Percentiles rank a stretch among this genome's conserved stretches.
Conservation (phyloP, 2,113 vertebrate species). For the Piaya cayana region DNA sequence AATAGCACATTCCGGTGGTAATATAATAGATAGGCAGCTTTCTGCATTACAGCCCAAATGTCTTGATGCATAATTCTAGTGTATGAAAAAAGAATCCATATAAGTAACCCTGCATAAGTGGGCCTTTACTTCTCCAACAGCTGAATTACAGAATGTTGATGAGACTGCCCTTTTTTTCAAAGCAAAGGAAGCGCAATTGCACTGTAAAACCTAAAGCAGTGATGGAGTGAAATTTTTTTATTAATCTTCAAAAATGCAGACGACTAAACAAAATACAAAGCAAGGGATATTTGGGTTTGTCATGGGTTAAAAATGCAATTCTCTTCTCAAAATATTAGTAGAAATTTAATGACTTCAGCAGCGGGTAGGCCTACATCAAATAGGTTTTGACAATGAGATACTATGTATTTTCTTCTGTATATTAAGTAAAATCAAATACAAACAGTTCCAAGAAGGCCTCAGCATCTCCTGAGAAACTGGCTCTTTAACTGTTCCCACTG, state of each 20-base stretch:
- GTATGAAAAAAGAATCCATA: background rate
- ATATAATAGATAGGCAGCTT: constrained; percentile 52
- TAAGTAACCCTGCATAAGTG: constrained; percentile 41
- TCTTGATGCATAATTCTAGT: constrained; percentile 58
- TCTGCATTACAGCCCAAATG: constrained; percentile 55
- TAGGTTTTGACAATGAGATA: background rate
- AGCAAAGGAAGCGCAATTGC: background rate
- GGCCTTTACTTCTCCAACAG: constrained; percentile 56
- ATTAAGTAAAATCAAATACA: background rate
- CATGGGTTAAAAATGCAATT: background rate
- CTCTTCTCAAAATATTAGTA: background rate
- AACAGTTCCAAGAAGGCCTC: background rate
- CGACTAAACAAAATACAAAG: background rate
- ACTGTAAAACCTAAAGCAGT: background rate
- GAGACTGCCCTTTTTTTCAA: background rate
- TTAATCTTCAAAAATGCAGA: background rate
- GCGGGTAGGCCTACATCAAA: background rate
- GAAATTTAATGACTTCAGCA: background rate
- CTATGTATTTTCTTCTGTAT: background rate
- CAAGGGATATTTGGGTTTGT: background rate
- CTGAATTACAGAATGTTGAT: background rate
- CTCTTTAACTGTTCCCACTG: background rate
- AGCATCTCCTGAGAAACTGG: background rate
- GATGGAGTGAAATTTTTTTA: background rate
- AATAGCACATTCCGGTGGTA: constrained; percentile 58